A percentile compares a stretch with the other conserved stretches of the same genome.
Evolutionary conservation across 2,113 vertebrate species (phyloP).

Genomic region (Taurulus bubalis): DNA sequence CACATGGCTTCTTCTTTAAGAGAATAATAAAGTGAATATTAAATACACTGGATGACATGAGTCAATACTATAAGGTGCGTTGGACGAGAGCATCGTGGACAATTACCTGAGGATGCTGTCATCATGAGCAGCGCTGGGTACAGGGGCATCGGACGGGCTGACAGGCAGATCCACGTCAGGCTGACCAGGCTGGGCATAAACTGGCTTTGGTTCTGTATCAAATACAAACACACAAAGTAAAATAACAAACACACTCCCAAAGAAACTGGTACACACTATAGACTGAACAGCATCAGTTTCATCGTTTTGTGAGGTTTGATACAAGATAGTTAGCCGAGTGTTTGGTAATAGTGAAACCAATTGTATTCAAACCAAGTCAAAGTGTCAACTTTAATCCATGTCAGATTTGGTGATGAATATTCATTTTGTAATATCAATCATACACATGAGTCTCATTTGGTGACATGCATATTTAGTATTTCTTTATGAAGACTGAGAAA

Average conservation of each 20-base stretch:
- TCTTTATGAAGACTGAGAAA: neutral
- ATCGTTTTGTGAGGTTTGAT: neutral
- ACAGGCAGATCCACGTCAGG: constrained; percentile 98
- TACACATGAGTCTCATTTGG: neutral
- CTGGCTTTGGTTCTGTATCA: constrained; percentile 94
- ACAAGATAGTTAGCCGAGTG: neutral
- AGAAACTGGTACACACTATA: neutral
- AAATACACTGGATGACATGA: neutral
- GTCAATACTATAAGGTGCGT: neutral
- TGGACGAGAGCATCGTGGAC: neutral
- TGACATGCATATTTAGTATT: neutral
- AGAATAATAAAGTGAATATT: neutral
- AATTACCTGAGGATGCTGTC: constrained; percentile 94
- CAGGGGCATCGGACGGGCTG: constrained; percentile 94
- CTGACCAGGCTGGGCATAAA: constrained; percentile 97
- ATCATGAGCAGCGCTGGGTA: constrained; percentile 92
- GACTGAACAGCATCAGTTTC: neutral
- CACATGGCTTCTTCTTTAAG: neutral
- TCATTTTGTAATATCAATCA: neutral
- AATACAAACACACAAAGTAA: constrained; percentile 32
- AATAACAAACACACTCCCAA: neutral
- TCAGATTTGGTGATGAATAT: neutral
- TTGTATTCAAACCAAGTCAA: neutral
- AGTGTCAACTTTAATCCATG: neutral
- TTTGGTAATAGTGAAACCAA: neutral